phyloP scores from a whole-genome alignment of 2,113 vertebrate genomes.

The Porphyrio hochstetteri region DNA sequence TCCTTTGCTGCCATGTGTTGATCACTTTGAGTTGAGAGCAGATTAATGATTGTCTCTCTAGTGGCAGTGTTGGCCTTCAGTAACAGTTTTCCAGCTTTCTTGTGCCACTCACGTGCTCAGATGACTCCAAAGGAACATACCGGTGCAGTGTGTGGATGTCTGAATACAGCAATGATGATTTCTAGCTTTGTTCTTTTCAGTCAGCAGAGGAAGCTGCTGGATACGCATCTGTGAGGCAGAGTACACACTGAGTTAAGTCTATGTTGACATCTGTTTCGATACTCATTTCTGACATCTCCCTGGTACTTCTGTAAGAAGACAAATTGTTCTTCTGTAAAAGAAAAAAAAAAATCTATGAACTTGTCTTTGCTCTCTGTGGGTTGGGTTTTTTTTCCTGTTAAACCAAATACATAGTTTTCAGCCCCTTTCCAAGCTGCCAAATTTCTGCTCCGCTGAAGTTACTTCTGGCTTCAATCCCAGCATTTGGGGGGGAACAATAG shows the following conservation, averaged over 20 bases:
- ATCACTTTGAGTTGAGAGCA: not conserved
- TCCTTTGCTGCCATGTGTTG: not conserved
- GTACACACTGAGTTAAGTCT: not conserved
- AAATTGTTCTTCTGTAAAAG: not conserved
- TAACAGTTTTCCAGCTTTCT: not conserved
- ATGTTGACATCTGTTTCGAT: not conserved
- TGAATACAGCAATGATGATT: not conserved
- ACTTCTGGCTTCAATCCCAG: slow-evolving; percentile 39
- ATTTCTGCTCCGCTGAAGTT: slow-evolving; percentile 25
- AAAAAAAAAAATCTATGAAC: not conserved
- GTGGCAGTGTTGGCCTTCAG: not conserved
- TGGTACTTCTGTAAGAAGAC: not conserved
- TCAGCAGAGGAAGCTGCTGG: not conserved
- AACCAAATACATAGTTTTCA: not conserved
- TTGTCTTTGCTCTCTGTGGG: not conserved
- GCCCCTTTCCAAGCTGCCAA: not conserved
- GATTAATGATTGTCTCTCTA: not conserved
- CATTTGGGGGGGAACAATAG: slow-evolving; percentile 59
- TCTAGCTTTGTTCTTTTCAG: slow-evolving; percentile 2
- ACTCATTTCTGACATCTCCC: not conserved
- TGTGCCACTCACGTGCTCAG: not conserved
- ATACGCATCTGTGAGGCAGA: not conserved
- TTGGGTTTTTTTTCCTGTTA: not conserved
- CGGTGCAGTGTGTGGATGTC: not conserved
- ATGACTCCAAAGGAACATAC: not conserved